phyloP scores from a whole-genome alignment of 2,888 invertebrate species.

The Syritta pipiens region DNA sequence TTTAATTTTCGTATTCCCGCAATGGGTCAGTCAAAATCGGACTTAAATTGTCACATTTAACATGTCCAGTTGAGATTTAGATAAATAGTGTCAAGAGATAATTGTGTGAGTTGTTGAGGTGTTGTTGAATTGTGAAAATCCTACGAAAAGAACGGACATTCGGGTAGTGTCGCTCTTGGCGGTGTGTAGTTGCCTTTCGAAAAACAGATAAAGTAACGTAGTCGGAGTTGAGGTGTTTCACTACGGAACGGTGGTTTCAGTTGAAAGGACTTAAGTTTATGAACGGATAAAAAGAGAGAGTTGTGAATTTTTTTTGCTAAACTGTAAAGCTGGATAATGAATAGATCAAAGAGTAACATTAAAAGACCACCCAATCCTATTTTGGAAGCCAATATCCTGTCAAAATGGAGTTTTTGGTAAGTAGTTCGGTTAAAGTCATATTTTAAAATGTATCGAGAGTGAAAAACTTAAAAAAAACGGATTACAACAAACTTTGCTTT shows the following conservation, averaged over 20 bases:
- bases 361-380: conserved; percentile 82
- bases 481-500: no score
- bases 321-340: conserved; percentile 72
- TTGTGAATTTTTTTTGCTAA: neutral
- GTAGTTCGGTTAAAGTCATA: no score
- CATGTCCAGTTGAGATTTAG: conserved; percentile 28
- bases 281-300: no score
- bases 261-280: conserved; percentile 26
- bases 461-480: neutral
- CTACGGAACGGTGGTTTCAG: neutral
- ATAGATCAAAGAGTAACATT: conserved; percentile 71
- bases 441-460: neutral
- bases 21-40: conserved; percentile 27
- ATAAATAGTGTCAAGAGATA: conserved; percentile 4
- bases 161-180: conserved; percentile 3
- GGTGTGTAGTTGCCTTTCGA: neutral
- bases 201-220: conserved; percentile 15
- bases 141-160: neutral
- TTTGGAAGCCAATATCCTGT: conserved; percentile 83
- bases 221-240: conserved; percentile 25
- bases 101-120: neutral
- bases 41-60: conserved; percentile 30
- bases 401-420: conserved; percentile 85
- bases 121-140: neutral
- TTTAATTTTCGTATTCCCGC: neutral